phyloP scores from a whole-genome alignment of 2,888 invertebrate genomes.

The Linyphia triangularis region DNA sequence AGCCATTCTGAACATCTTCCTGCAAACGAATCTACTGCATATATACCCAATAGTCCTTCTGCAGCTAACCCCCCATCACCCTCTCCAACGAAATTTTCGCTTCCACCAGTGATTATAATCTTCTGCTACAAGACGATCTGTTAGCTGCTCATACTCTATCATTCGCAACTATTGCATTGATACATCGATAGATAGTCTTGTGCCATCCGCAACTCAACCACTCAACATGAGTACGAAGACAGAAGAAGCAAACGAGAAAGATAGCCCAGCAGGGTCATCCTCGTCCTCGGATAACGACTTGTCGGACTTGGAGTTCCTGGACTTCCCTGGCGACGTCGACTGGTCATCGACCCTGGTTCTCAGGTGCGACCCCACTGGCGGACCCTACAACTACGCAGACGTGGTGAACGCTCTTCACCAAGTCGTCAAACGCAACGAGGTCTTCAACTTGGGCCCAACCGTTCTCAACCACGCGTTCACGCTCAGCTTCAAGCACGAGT shows the following conservation, averaged over 20 bases:
- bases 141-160: not conserved
- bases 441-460: slow-evolving; percentile 54
- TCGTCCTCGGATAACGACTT: slow-evolving; percentile 20
- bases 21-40: no score
- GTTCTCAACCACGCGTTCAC: slow-evolving; percentile 57
- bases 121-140: not conserved
- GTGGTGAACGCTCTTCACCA: slow-evolving; percentile 26
- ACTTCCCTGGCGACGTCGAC: slow-evolving; percentile 62
- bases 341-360: slow-evolving; percentile 64
- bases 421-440: slow-evolving; percentile 35
- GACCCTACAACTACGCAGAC: slow-evolving; percentile 51
- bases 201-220: not conserved
- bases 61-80: not conserved
- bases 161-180: not conserved
- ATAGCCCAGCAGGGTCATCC: not conserved
- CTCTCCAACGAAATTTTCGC: not conserved
- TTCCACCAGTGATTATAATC: no score
- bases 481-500: slow-evolving; percentile 44
- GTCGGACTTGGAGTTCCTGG: slow-evolving; percentile 44
- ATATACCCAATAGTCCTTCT: no score
- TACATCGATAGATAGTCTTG: not conserved
- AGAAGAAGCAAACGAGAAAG: not conserved
- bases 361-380: slow-evolving; percentile 52
- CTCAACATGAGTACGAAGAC: slow-evolving; percentile 33
- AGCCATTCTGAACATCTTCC: no score